phyloP scores from a whole-genome alignment of 2,888 invertebrate genomes.

The Hoplodrina blanda region DNA sequence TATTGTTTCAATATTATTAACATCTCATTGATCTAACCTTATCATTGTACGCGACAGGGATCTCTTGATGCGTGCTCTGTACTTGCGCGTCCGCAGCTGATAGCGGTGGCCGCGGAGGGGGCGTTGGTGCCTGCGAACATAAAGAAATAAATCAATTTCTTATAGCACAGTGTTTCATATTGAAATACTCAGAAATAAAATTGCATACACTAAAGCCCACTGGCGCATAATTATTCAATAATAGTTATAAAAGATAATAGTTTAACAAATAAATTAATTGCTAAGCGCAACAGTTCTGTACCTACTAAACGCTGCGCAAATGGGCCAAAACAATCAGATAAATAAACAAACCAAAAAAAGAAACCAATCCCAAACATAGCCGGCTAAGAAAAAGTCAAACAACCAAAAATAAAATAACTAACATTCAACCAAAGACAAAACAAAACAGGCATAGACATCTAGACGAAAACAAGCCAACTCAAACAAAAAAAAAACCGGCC shows the following conservation, averaged over 20 bases:
- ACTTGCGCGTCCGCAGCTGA: conserved; percentile 83
- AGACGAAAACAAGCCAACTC: conserved; percentile 32
- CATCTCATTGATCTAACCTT: conserved; percentile 87
- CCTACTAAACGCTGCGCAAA: not conserved
- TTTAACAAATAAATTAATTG: not conserved
- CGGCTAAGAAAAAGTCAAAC: conserved; percentile 11
- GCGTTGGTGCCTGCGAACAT: conserved; percentile 92
- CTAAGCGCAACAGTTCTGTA: not conserved
- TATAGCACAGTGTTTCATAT: not conserved
- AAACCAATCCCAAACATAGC: not conserved
- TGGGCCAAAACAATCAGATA: not conserved
- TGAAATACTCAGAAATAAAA: not conserved
- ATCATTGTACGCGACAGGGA: conserved; percentile 98
- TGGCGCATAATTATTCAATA: not conserved
- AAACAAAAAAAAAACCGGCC: too few species aligned
- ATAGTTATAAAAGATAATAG: too few species aligned
- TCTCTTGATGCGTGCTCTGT: conserved; percentile 89
- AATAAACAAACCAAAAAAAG: not conserved
- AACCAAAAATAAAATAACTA: conserved; percentile 44
- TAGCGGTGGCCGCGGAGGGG: conserved; percentile 93
- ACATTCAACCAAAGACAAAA: conserved; percentile 47
- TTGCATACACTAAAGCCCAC: too few species aligned
- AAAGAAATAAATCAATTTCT: not conserved
- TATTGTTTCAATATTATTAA: not conserved
- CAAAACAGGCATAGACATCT: conserved; percentile 33